phyloP scores from a whole-genome alignment of 2,113 vertebrate genomes.

The Campylomormyrus numenius region DNA sequence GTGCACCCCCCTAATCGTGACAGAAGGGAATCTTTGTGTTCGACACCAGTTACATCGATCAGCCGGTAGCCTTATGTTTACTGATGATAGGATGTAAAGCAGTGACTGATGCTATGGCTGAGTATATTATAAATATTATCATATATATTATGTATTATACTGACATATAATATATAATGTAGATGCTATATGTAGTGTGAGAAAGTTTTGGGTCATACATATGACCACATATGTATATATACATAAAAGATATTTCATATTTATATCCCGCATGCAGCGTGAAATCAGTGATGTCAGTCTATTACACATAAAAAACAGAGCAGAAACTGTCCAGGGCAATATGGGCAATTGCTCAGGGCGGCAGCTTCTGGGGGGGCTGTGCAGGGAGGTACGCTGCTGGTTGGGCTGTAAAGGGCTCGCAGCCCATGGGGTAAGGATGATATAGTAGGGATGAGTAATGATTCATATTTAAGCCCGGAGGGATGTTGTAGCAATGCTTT shows the following conservation, averaged over 20 bases:
- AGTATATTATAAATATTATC: not conserved
- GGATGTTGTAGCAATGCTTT: not conserved
- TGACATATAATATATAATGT: not conserved
- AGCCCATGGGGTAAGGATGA: not conserved
- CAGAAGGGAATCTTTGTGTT: not conserved
- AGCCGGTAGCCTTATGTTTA: not conserved
- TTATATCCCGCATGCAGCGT: not conserved
- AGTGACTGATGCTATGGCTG: not conserved
- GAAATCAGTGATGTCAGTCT: not conserved
- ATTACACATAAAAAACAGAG: not conserved
- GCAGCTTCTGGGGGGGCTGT: not conserved
- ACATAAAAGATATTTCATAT: not conserved
- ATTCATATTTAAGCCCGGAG: not conserved
- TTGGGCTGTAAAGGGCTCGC: not conserved
- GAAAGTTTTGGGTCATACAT: too few species aligned
- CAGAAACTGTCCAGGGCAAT: not conserved
- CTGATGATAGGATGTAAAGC: not conserved
- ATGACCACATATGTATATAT: not conserved
- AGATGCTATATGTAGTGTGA: not conserved
- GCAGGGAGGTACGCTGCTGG: not conserved
- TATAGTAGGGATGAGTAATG: not conserved
- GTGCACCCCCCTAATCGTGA: conserved; percentile 22
- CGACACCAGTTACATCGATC: not conserved
- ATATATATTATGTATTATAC: not conserved
- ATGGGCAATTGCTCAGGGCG: not conserved